Evolutionary conservation across 2,888 invertebrate genomes (phyloP), one percentile per base, ranked within the genome.

Genomic region (Ceratothoa steindachneri): DNA sequence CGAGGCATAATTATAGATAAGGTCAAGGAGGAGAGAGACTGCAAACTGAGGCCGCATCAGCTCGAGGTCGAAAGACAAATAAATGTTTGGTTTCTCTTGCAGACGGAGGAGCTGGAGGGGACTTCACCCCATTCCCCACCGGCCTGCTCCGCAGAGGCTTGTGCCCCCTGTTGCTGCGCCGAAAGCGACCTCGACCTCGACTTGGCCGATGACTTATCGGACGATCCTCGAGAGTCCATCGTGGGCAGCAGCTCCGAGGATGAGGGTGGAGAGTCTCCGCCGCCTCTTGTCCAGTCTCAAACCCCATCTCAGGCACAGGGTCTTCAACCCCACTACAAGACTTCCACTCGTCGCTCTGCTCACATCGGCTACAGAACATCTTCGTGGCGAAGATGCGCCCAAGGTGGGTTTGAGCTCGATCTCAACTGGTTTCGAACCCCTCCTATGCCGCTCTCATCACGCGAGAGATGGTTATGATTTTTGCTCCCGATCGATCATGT

Each of bases 201-300:
- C 24, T 24, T 60, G 24, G 60, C 60, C 12, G 60, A 60, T 24
- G 60, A 60, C 27, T 24, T 60, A 22, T 60, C 60, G 19, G 60
- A 60, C 24, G 60, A 60, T 24, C 60, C 60, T 1, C n/a, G 60
- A 60, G 60, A 60, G 24, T 24, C 60, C 2, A n/a, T n/a, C n/a
- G n/a, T n/a, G n/a, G n/a, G n/a, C n/a, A 60, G 60, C 27, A 60
- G 60, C 24, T 60, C 60, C 12, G 60, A 60, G 27, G 60, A 60
- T 24, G 60, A 60, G 24, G 24, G 60, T 12, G 60, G 60, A 7
- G 60, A 60, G 1, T 60, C 60, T 9, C 60, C 60, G 12, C 27
- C 60, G n/a, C 60, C 60, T 24, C 60, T 60, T 7, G 2, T 60
- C 22, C n/a, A 60, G 2, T 60, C 60, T 12, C 60, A 60, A 12